Conservation (phyloP, 2,113 vertebrate genomes). For the Burhinus oedicnemus region DNA sequence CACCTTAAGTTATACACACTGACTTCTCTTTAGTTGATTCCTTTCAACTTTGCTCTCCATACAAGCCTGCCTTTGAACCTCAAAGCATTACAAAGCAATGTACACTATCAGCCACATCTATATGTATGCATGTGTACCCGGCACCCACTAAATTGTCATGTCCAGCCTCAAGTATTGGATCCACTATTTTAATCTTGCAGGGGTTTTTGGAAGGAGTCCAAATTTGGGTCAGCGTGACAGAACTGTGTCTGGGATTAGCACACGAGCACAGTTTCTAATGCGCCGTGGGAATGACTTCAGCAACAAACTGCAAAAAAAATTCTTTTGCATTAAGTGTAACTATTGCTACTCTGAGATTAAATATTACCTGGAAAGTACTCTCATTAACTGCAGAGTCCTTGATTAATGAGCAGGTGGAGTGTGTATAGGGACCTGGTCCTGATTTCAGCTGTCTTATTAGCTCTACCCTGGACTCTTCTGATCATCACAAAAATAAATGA, state of each 20-base stretch:
- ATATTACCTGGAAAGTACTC: conserved; percentile 65
- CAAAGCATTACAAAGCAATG: background rate
- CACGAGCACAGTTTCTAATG: background rate
- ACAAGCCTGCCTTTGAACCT: background rate
- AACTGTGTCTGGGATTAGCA: background rate
- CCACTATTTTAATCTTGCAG: background rate
- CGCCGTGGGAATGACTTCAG: background rate
- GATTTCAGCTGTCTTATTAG: conserved; percentile 17
- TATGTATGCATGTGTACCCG: background rate
- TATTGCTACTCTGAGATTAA: conserved; percentile 53
- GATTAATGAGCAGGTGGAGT: conserved; percentile 69
- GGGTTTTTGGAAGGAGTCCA: background rate
- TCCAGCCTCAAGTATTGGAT: background rate
- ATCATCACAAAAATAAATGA: conserved; percentile 33
- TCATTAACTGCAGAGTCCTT: conserved; percentile 75
- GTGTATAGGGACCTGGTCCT: conserved; percentile 48
- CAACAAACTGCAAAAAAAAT: background rate
- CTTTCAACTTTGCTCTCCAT: background rate
- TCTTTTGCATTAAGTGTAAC: conserved; percentile 29
- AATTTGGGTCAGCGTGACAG: background rate
- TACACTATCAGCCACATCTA: background rate
- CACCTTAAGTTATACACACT: background rate
- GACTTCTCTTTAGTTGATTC: background rate
- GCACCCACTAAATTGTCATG: background rate
- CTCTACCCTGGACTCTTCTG: conserved; percentile 20